These are phyloP conservation scores for Scaptomyza tumidula DNA, from an alignment of 2,888 invertebrate species.

Conservation along the genomic window DNA sequence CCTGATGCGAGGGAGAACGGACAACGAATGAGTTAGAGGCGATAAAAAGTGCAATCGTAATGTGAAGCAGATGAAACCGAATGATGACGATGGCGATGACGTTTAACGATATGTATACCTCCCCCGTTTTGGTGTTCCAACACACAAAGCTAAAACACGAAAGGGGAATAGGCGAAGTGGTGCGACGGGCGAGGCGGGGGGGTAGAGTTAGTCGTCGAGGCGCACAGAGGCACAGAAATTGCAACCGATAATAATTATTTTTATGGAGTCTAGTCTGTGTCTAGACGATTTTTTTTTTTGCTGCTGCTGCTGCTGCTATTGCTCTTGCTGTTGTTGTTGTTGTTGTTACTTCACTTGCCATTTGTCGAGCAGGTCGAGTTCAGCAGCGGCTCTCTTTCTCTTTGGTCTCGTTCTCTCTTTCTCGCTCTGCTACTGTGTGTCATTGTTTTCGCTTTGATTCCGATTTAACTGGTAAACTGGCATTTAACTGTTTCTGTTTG, in stretches of 20 bases:
- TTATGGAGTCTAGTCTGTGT: constrained; percentile 85
- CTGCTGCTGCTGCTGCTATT: constrained; percentile 55
- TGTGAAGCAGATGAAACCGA: constrained; percentile 73
- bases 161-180: not conserved
- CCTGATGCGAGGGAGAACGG: not conserved
- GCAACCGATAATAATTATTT: constrained; percentile 85
- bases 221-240: constrained; percentile 81
- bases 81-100: constrained; percentile 56
- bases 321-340: constrained; percentile 24
- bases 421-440: constrained; percentile 74
- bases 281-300: constrained; percentile 83
- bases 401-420: not conserved
- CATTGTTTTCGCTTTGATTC: constrained; percentile 83
- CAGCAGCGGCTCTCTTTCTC: constrained; percentile 18
- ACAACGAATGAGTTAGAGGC: constrained; percentile 3
- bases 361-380: constrained; percentile 64
- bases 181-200: not conserved
- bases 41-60: constrained; percentile 57
- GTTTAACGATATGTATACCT: constrained; percentile 38
- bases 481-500: constrained; percentile 81
- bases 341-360: constrained; percentile 69
- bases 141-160: constrained; percentile 18
- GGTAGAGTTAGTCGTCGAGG: constrained; percentile 5
- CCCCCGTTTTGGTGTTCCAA: not conserved
- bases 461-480: constrained; percentile 81